Evolutionary conservation across 2,113 vertebrate species (phyloP), one percentile per base, ranked within the genome.

Genomic region (Notarius quadriscutis): DNA sequence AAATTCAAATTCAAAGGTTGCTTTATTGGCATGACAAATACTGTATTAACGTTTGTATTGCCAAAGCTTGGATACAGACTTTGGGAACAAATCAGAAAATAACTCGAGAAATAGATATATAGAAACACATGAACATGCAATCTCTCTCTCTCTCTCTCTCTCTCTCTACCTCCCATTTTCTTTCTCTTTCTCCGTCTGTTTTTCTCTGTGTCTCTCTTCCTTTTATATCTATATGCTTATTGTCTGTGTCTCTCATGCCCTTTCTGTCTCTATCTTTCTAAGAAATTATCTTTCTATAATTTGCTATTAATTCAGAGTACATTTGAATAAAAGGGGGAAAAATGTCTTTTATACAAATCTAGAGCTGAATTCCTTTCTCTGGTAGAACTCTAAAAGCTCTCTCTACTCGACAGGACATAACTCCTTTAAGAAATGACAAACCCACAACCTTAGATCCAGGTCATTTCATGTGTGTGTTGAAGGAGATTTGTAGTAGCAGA

Each of bases 81-180:
- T 30, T 30, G 30, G 30, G 30, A 30, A 30, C 30, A 30, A 30
- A 30, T 30, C 30, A 30, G 30, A 30, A 30, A 30, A 30, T 30
- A 30, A 30, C 30, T 30, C 30, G 30, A 30, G 30, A 30, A 30
- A 30, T 30, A 30, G 30, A 30, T 30, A 30, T 30, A 30, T 30
- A 30, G 30, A 30, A 30, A 30, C 30, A 30, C 1, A 30, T 30
- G 30, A 30, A 30, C 30, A 30, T 30, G 30, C 30, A 30, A 30
- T 93, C 81, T 51, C 90, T 89, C 25, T 30, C 30, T 30, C 30
- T 30, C 30, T 30, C n/a, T 93, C 81, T 51, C 90, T 89, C 25
- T 30, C 30, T 30, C 30, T 30, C 30, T 30, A 30, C 30, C 30
- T 30, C 30, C 30, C 30, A 30, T 30, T 30, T 30, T 50, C 74